Percentiles rank a stretch among this genome's conserved stretches.
Evolutionary conservation across 2,113 vertebrate genomes (phyloP).

Genomic region (Sinosuthora webbiana): DNA sequence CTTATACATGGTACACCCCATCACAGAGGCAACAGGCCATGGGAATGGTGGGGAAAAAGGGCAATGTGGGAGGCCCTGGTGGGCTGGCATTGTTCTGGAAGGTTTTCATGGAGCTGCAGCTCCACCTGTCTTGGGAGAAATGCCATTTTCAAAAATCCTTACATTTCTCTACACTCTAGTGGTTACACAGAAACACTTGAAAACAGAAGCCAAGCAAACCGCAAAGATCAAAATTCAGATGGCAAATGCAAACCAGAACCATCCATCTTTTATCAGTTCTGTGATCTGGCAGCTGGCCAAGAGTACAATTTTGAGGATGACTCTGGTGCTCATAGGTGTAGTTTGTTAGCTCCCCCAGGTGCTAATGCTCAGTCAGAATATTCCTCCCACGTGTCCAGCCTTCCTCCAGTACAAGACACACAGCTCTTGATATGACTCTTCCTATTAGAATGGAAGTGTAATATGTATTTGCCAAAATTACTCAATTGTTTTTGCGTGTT

Average conservation of each 20-base stretch:
- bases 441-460: background rate
- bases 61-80: background rate
- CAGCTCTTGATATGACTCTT: background rate
- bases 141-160: background rate
- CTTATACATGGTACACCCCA: rapidly evolving
- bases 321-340: background rate
- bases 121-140: background rate
- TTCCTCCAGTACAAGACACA: background rate
- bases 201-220: background rate
- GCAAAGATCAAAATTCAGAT: background rate
- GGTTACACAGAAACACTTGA: background rate
- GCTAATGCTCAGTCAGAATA: background rate
- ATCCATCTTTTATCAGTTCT: background rate
- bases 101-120: background rate
- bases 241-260: background rate
- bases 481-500: background rate
- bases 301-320: background rate
- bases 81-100: background rate
- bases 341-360: background rate
- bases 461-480: background rate
- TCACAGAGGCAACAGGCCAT: background rate
- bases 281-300: background rate
- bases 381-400: background rate
- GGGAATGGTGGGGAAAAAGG: background rate
- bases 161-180: background rate